A percentile compares a stretch with the other conserved stretches of the same genome.
Evolutionary conservation across 2,797 vertebrate species (phyloP).

Genomic region (Syngnathus acus): DNA sequence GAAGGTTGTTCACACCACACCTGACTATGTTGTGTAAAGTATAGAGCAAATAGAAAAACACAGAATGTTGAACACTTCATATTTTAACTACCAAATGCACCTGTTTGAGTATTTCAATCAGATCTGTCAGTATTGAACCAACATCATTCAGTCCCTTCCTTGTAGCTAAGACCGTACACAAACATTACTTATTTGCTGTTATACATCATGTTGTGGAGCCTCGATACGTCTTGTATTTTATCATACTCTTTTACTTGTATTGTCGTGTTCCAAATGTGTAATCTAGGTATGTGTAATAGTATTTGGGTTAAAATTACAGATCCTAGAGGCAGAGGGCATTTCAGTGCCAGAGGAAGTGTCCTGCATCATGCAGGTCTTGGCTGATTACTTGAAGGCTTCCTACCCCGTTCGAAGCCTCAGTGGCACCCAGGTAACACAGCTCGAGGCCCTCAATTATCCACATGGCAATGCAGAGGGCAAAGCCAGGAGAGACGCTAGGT

Average conservation of each 20-base stretch:
- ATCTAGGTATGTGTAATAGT: not conserved
- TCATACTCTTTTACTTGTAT: not conserved
- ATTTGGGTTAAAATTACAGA: constrained; percentile 38
- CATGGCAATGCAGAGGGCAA: constrained; percentile 32
- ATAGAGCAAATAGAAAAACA: not conserved
- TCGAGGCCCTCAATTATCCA: constrained; percentile 34
- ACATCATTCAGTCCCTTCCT: not conserved
- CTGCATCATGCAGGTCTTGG: constrained; percentile 57
- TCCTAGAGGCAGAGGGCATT: constrained; percentile 67
- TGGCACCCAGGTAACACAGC: constrained; percentile 40
- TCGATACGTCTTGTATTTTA: not conserved
- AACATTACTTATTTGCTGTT: not conserved
- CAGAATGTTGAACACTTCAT: not conserved
- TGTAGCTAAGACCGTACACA: not conserved
- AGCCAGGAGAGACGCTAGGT: constrained; percentile 25
- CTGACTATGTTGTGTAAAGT: not conserved
- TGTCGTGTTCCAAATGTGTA: not conserved
- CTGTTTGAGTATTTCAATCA: no score
- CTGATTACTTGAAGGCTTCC: constrained; percentile 58
- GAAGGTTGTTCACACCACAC: constrained; percentile 60
- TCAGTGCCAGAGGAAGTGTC: constrained; percentile 64
- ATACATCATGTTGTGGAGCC: not conserved
- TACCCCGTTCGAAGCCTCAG: constrained; percentile 59
- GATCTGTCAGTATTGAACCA: not conserved
- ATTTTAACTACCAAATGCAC: not conserved